phyloP scores from a whole-genome alignment of 2,113 vertebrate species.

The Nyctibius bracteatus region DNA sequence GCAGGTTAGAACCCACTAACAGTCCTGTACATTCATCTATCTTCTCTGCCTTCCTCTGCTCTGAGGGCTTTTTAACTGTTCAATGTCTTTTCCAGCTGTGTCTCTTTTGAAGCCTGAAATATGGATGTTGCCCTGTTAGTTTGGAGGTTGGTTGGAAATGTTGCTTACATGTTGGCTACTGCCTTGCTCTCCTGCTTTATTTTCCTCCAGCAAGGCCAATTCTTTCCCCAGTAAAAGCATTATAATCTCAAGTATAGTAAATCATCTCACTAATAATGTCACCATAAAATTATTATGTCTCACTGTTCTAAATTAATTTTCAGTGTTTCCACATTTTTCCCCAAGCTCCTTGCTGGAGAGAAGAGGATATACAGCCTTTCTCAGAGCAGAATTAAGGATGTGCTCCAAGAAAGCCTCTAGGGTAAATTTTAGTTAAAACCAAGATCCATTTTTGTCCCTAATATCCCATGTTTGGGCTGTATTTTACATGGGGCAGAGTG shows the following conservation, averaged over 20 bases:
- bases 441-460: neutral
- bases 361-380: neutral
- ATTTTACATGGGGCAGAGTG: neutral
- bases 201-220: conserved; percentile 18
- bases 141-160: neutral
- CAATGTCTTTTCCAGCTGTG: neutral
- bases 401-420: neutral
- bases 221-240: neutral
- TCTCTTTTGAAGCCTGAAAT: neutral
- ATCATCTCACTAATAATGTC: conserved; percentile 32
- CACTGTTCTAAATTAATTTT: neutral
- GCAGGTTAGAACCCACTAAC: neutral
- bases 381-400: neutral
- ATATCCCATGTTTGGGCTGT: neutral
- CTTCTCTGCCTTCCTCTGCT: neutral
- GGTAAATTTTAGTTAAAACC: neutral
- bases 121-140: neutral
- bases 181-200: conserved; percentile 23
- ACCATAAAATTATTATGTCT: neutral
- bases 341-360: neutral
- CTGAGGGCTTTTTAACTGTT: neutral
- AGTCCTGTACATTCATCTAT: neutral
- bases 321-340: neutral
- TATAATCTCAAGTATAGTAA: conserved; percentile 1
- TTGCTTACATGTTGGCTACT: conserved; percentile 25